phyloP scores from a whole-genome alignment of 2,113 vertebrate species.

The Chaenogobius annularis region DNA sequence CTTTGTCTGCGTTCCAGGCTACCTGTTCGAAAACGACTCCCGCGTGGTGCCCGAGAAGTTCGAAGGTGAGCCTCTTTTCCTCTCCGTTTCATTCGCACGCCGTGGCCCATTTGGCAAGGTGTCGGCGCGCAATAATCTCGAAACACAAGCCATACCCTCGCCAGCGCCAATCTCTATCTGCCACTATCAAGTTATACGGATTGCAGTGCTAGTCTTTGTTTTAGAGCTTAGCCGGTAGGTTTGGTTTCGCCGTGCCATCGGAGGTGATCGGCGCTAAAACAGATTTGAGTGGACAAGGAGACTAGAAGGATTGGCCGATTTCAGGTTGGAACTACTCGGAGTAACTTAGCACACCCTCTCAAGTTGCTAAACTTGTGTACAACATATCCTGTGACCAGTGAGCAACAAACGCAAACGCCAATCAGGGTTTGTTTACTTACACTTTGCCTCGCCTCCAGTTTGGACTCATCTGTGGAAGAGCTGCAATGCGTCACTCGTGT shows the following conservation, averaged over 20 bases:
- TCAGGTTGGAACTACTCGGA: constrained; percentile 34
- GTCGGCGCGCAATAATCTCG: constrained; percentile 14
- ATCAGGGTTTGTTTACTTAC: constrained; percentile 32
- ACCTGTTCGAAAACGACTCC: constrained; percentile 90
- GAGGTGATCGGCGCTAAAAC: constrained; percentile 38
- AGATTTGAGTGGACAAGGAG: constrained; percentile 49
- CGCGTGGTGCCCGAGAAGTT: constrained; percentile 95
- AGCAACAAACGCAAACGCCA: constrained; percentile 52
- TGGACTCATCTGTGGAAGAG: background rate
- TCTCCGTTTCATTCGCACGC: constrained; percentile 1
- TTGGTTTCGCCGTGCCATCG: constrained; percentile 43
- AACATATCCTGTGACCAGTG: constrained; percentile 59
- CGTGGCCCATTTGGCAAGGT: constrained; percentile 1
- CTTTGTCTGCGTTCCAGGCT: constrained; percentile 78
- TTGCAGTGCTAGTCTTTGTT: constrained; percentile 16
- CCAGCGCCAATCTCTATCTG: constrained; percentile 26
- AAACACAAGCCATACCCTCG: constrained; percentile 22
- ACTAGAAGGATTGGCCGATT: constrained; percentile 44
- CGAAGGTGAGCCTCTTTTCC: constrained; percentile 82
- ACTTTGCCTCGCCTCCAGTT: background rate
- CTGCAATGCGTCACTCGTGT: constrained; percentile 1
- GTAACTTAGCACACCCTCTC: constrained; percentile 62
- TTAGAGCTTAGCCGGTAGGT: constrained; percentile 35
- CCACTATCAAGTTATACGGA: constrained; percentile 11
- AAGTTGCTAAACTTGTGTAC: constrained; percentile 56